Evolutionary conservation across 92 coral and sea anemone species (phyloP).

Genomic region (Virgularia gustaviana): DNA sequence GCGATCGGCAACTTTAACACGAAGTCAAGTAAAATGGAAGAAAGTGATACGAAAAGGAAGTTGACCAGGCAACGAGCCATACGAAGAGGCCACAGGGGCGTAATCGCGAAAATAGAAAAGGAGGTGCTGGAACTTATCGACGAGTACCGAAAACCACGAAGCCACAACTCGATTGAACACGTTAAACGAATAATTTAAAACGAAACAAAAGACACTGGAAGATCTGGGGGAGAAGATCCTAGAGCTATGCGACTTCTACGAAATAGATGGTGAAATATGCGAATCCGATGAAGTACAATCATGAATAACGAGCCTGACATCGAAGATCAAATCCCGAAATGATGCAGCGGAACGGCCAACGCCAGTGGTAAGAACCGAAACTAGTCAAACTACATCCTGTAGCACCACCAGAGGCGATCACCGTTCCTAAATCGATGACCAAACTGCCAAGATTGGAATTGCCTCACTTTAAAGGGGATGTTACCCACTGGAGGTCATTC

Average conservation of each 20-base stretch:
- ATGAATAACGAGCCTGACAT: no score
- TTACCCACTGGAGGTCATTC: slow-evolving; percentile 51
- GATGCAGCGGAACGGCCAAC: no score
- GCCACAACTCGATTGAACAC: no score
- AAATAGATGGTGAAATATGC: slow-evolving; percentile 19
- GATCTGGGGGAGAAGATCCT: slow-evolving; percentile 35
- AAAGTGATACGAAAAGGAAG: slow-evolving; percentile 8
- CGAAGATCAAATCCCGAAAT: no score
- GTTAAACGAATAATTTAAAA: slow-evolving; percentile 16
- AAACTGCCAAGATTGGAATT: slow-evolving; percentile 53
- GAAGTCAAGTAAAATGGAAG: no score
- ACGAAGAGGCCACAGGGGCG: slow-evolving; percentile 61
- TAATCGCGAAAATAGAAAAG: slow-evolving; percentile 44
- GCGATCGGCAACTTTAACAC: no score
- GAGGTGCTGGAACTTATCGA: slow-evolving; percentile 49
- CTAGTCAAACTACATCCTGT: no score
- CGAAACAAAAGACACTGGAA: slow-evolving; percentile 7
- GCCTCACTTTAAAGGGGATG: slow-evolving; percentile 33
- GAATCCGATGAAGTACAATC: slow-evolving; percentile 31
- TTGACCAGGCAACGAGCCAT: slow-evolving; percentile 40
- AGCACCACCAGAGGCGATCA: no score
- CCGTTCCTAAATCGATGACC: no score
- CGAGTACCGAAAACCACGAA: slow-evolving; percentile 22
- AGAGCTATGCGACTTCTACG: slow-evolving; percentile 33
- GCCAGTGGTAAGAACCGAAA: no score